phyloP scores from a whole-genome alignment of 35 echinoderm and acorn worm species.

The Hemicentrotus pulcherrimus region DNA sequence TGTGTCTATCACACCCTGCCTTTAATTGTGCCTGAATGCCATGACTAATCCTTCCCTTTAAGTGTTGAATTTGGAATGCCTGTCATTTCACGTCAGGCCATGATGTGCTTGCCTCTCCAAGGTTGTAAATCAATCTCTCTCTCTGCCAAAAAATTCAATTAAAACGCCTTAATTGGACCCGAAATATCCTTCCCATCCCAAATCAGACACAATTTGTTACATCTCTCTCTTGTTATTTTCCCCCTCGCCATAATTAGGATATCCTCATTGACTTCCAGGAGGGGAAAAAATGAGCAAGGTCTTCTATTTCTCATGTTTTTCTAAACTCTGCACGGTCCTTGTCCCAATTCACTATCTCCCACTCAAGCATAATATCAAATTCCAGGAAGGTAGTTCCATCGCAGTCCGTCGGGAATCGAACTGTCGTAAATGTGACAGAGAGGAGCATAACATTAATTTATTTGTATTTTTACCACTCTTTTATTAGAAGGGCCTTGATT shows the following conservation, averaged over 20 bases:
- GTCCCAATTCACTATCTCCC: not conserved
- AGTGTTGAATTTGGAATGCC: not conserved
- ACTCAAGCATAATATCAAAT: not conserved
- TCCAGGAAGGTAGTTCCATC: not conserved
- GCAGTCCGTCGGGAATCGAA: not conserved
- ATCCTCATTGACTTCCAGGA: not conserved
- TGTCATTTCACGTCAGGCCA: not conserved
- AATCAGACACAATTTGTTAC: not conserved
- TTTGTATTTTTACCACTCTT: not conserved
- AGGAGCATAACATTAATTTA: not conserved
- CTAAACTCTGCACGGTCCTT: not conserved
- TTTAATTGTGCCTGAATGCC: not conserved
- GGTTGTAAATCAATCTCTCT: not conserved
- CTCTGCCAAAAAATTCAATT: not conserved
- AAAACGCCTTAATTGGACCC: not conserved
- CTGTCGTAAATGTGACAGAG: not conserved
- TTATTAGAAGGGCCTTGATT: not conserved
- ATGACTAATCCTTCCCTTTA: not conserved
- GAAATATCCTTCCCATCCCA: slow-evolving; percentile 7
- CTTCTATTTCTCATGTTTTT: not conserved
- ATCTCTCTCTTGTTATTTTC: slow-evolving; percentile 12
- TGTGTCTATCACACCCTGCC: not conserved
- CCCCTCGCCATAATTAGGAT: not conserved
- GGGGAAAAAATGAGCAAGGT: not conserved
- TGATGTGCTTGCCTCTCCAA: not conserved